Base-by-base conservation (phyloP, 2,113 vertebrate species). In the Furnarius figulus region DNA sequence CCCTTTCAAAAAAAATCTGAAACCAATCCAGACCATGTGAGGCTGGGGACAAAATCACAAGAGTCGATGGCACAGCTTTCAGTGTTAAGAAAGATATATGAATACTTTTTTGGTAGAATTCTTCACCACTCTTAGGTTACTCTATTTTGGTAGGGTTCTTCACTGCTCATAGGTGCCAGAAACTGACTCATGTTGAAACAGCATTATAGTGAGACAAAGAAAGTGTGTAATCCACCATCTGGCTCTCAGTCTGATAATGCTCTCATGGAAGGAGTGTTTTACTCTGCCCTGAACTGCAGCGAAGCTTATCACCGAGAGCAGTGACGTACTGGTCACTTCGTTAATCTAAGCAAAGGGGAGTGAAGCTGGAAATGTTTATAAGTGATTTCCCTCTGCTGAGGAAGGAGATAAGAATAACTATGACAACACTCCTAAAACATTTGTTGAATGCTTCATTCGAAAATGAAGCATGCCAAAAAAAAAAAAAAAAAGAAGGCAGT, bases 321-420 rank as follows among this genome's bases (percentile, higher is more conserved):
- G 68, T 93, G 82, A 93, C 12, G 27, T 90, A 80, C 73, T 22
- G 80, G 85, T 95, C 92, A 96, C 61, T 88, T 78, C 0, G 6
- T 89, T 96, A 95, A 94, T 92, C 92, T 85, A 82, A 90, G 90
- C 80, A 92, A 93, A 92, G 33, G 44, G 92, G 92, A 96, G 76
- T 58, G 66, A 97, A 80, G 58, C 90, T 92, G 94, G 84, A 95
- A 97, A 96, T 89, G 85, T 96, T 97, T 94, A 66, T 83, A 88
- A 78, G 88, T 84, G 78, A 93, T 92, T 95, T 96, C 83, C 92
- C 68, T 89, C 66, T 94, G 90, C 90, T 92, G 95, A 96, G 88
- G 80, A 96, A 95, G 49, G 88, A 95, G 95, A 96, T 96, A 96
- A 97, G 95, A 94, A 93, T 93, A 96, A 70, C 92, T 92, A 76